These are phyloP conservation scores for Rhinopomastus cyanomelas DNA, from an alignment of 2,113 vertebrate genomes.

Conservation along the genomic window DNA sequence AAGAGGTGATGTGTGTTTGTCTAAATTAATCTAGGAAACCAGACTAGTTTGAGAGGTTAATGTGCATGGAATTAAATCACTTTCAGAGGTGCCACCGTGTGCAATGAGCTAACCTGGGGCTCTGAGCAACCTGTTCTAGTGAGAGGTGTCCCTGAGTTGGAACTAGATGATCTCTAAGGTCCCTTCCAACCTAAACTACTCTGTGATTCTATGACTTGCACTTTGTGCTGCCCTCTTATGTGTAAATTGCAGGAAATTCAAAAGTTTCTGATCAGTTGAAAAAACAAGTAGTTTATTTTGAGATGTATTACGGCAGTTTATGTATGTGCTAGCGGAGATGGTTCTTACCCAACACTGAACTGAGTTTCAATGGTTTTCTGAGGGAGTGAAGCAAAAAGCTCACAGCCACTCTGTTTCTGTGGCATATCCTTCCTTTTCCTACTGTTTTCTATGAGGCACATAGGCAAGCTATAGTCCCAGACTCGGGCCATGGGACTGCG, in stretches of 20 bases:
- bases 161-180: too few species aligned
- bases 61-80: neutral
- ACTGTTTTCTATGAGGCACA: neutral
- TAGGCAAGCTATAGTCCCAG: neutral
- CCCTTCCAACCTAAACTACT: too few species aligned
- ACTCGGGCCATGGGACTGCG: neutral
- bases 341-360: fast-evolving
- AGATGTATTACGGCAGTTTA: neutral
- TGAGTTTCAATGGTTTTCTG: neutral
- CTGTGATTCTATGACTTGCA: too few species aligned
- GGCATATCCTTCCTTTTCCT: neutral
- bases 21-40: neutral
- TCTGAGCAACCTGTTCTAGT: too few species aligned
- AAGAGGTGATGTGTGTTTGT: fast-evolving
- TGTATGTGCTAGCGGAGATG: neutral
- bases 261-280: neutral
- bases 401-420: neutral
- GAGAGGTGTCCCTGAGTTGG: too few species aligned
- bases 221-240: neutral
- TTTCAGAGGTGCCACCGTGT: neutral
- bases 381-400: neutral
- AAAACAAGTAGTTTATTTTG: slow-evolving; percentile 9
- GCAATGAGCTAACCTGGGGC: neutral
- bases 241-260: neutral
- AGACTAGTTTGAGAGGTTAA: neutral